Base-by-base conservation (phyloP, 2,888 invertebrate species). In the Homarus gammarus region DNA sequence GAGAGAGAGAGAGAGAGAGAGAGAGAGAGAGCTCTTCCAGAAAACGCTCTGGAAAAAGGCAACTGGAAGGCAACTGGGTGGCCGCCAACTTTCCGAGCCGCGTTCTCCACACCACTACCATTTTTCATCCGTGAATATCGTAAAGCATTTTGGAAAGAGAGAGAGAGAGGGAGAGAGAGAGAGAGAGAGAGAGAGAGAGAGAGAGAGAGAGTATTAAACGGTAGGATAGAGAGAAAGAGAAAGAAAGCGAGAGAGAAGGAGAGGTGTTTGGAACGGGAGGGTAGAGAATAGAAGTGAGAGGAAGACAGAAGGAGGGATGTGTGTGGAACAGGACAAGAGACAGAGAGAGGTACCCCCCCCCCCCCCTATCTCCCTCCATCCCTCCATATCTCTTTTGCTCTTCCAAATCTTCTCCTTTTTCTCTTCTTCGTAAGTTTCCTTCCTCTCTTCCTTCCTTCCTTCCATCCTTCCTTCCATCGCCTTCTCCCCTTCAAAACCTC, bases 71-170 rank as follows among this genome's bases (percentile, higher is more conserved):
- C 61, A 79, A 79, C 79, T 36, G 10, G n/a, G 38, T 10, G 22
- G 27, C 27, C 33, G 15, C 22, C 31, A 49, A 79, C 61, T 40
- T 79, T 33, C 33, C 36, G 79, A 0, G 36, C 79, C 27, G n/a
- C 75, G 49, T 40, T 40, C 44, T 31, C 31, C n/a, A 36, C 61
- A 56, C n/a, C 36, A 33, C n/a, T 61, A 61, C 84, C 84, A 84
- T 84, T 84, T 84, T 72, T 84, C 84, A 84, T 84, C 56, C 56
- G 22, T 84, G 84, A 84, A 73, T 84, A 84, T 56, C 84, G 84
- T 84, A 84, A 84, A 84, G 84, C 75, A 84, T 84, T 84, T 84
- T 61, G 84, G 61, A 84, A 79, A 56, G 56, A 61, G 31, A 72
- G 70, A 38, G 81, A 8, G 73, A 51, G 56, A 33, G 51, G 38